Evolutionary conservation across 2,888 invertebrate genomes (phyloP).

Genomic region (Villa cingulata): DNA sequence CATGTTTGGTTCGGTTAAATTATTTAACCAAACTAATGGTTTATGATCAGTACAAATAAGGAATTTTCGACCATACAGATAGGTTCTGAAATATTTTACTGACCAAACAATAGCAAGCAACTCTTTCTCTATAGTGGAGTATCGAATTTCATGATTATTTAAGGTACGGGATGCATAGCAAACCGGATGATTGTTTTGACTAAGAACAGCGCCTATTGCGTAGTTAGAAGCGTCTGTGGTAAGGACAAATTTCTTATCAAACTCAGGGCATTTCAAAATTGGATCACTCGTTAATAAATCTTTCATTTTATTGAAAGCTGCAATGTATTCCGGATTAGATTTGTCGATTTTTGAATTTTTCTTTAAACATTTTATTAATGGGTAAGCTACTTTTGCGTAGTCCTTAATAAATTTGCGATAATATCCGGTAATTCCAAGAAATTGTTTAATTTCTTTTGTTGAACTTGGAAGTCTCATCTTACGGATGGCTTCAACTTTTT

Average conservation of each 20-base stretch:
- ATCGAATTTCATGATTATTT: too few species aligned
- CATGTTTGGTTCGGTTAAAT: too few species aligned
- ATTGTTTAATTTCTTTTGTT: slow-evolving; percentile 7
- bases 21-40: too few species aligned
- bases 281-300: neutral
- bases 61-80: too few species aligned
- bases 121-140: too few species aligned
- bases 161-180: too few species aligned
- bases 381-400: slow-evolving; percentile 4
- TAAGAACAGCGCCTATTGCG: slow-evolving; percentile 7
- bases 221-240: slow-evolving; percentile 1
- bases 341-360: slow-evolving; percentile 8
- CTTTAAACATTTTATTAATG: slow-evolving; percentile 13
- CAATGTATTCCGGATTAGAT: slow-evolving; percentile 3
- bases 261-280: slow-evolving; percentile 21
- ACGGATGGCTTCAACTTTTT: slow-evolving; percentile 16
- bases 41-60: too few species aligned
- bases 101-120: too few species aligned
- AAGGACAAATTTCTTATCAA: slow-evolving; percentile 12
- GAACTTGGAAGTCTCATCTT: slow-evolving; percentile 5
- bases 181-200: neutral
- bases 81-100: too few species aligned
- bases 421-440: slow-evolving; percentile 12
- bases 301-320: slow-evolving; percentile 4
- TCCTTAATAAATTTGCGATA: slow-evolving; percentile 10